Base-by-base conservation (phyloP, 2,888 invertebrate genomes). In the Agriopis marginaria region DNA sequence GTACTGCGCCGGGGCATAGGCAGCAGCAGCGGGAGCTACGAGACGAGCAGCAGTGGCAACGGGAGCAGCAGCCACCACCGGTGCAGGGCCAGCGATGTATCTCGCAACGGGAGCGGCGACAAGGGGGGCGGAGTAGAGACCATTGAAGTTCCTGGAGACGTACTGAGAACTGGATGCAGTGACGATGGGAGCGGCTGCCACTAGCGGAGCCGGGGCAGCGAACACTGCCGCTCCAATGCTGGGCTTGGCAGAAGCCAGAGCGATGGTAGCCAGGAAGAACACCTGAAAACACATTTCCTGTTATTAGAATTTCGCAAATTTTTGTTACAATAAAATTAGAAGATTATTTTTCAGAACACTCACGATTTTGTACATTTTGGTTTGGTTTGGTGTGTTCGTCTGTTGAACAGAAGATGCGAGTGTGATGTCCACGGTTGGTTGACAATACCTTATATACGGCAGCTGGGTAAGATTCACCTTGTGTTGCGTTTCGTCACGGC, bases 101-200 rank as follows among this genome's bases (percentile, higher is more conserved):
- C 89, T 95, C 95, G 83, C 96, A 95, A 75, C 96, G 93, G 32
- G 77, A 96, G 79, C 95, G 0, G 96, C 95, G n/a, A 96, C 95
- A 75, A 95, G 93, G 8, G 95, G 94, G 0, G 95, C 95, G 23
- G 89, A 92, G 72, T 86, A 64, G 56, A 86, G 8, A 83, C 84
- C 49, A 66, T 79, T 79, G 72, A 64, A 74, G 71, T 72, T 78
- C 69, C 78, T 75, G 83, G 76, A n/a, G 81, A 86, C 10, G 82
- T 87, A 51, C 83, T 85, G 47, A 78, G 83, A 53, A 84, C 79
- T 79, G 1, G 92, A 92, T 40, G 90, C 94, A 70, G 88, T 89
- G 12, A 89, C 84, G 11, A 89, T 76, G 0, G 91, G 88, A 5
- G 90, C 86, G 5, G 88, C 79, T 39, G 85, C 84, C 1, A 82